Base-by-base conservation (phyloP, 37 sponge, comb jelly and placozoan genomes). In the Halichondria panicea region DNA sequence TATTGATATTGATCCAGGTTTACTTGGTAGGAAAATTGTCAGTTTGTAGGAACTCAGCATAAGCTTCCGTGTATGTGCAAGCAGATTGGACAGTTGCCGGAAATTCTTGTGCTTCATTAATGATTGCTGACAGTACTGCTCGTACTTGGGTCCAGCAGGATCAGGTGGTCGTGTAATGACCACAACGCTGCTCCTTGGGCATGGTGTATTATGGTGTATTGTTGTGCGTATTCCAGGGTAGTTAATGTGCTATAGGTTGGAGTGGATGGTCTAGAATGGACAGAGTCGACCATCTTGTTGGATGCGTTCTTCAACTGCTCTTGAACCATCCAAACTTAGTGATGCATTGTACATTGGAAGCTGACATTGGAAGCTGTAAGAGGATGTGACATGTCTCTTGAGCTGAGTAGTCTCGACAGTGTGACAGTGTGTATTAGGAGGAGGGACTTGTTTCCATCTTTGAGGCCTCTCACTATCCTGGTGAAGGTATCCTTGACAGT, bases 41-140 rank as follows among this genome's bases (percentile, higher is more conserved):
- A 48, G 50, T 18, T 48, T 48, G 50, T 48, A 48, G 13, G 13
- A 48, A 48, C 9, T 9, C 13, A 48, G 50, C 50, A 48, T 48
- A 48, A 18, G 50, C 50, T 48, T 48, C 50, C 9, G 50, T 13
- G 13, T 18, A 48, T 18, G 50, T 48, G 50, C n/a, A n/a, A n/a
- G n/a, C n/a, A n/a, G n/a, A n/a, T n/a, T n/a, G n/a, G n/a, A n/a
- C n/a, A n/a, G n/a, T n/a, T n/a, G n/a, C n/a, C n/a, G n/a, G n/a
- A n/a, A n/a, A 52, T 70, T 62, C 52, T 56, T 53, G 42, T 87
- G 71, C 46, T 66, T 42, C 87, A 87, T 87, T 37, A 87, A 38
- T 52, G 66, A 74, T 24, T 87, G 75, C 43, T 56, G 65, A 35
- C 87, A 87, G 61, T 87, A 80, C 52, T 75, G 68, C 44, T 86